Base-by-base conservation (phyloP, 92 coral and sea anemone species). In the Montipora capitata region DNA sequence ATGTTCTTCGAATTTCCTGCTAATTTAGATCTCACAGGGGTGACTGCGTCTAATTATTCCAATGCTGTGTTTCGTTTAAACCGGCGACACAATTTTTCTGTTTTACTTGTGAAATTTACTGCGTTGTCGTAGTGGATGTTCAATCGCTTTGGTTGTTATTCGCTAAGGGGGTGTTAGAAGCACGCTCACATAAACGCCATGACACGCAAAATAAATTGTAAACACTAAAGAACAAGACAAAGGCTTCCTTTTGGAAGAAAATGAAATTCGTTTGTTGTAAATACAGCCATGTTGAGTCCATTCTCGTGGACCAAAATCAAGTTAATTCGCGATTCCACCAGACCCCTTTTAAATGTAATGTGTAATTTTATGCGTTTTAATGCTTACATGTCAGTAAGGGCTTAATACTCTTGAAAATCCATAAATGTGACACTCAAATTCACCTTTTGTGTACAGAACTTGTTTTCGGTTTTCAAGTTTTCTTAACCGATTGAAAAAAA, bases 21-120 rank as follows among this genome's bases (percentile, higher is more conserved):
- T 83, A 83, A 83, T 83, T 61, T 58, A 83, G 27, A 44, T 43
- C 87, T 57, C 72, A 57, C 61, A 38, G 77, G 68, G 61, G 87
- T 61, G 78, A 59, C 51, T 15, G 80, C 44, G 49, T 52, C 40
- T 15, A 48, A 38, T 81, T 54, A 51, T 81, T 41, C 45, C 16
- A 3, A 48, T 39, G 20, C 77, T 10, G 51, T n/a, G 14, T 72
- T 72, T 35, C 73, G 38, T 7, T 10, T 67, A n/a, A 5, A 9
- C 6, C 70, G 41, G 40, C 72, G 14, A 8, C 43, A 4, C 72
- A 67, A 5, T 63, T 27, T 65, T 18, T 7, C 70, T 2, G 15
- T 54, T 11, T 54, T 54, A 48, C 52, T 10, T 48, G 0, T 48
- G 10, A 54, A 68, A 35, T 17, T 6, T 0, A 35, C 15, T 7